Evolutionary conservation across 1,140 invertebrate species (phyloP).

Genomic region (Melitaea cinxia): DNA sequence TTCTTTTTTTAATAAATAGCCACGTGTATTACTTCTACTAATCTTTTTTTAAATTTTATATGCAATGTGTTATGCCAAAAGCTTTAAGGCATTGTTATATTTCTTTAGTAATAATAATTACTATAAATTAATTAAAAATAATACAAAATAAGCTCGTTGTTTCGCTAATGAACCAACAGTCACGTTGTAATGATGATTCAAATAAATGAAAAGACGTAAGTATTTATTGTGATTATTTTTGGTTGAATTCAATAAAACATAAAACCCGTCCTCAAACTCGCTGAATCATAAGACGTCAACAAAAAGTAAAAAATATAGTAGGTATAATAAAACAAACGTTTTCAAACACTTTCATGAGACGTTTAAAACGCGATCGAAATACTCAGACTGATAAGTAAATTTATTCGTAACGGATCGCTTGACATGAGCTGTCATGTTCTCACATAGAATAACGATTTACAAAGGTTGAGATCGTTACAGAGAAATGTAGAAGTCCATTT

Average conservation of each 20-base stretch:
- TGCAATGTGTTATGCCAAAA: too few species aligned
- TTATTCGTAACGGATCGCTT: conserved; percentile 2
- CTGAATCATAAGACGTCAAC: background rate
- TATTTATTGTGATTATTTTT: background rate
- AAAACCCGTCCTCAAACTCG: background rate
- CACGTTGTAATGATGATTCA: too few species aligned
- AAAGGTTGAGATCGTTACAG: conserved; percentile 15
- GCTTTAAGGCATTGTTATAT: too few species aligned
- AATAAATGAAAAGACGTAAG: too few species aligned
- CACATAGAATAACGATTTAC: conserved; percentile 24
- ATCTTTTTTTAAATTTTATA: too few species aligned
- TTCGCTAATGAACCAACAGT: too few species aligned
- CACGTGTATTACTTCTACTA: too few species aligned
- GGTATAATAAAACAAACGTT: background rate
- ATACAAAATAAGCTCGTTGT: too few species aligned
- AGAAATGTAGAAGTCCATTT: conserved; percentile 14
- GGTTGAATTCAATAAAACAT: background rate
- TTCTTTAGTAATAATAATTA: too few species aligned
- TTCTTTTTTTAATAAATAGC: too few species aligned
- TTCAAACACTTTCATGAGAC: background rate
- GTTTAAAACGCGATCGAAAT: background rate
- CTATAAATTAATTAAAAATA: too few species aligned
- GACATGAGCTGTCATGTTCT: conserved; percentile 15
- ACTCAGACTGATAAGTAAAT: background rate
- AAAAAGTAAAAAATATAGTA: background rate